A percentile compares a stretch with the other conserved stretches of the same genome.
phyloP scores from a whole-genome alignment of 2,797 vertebrate genomes.

The Tragopan temminckii region DNA sequence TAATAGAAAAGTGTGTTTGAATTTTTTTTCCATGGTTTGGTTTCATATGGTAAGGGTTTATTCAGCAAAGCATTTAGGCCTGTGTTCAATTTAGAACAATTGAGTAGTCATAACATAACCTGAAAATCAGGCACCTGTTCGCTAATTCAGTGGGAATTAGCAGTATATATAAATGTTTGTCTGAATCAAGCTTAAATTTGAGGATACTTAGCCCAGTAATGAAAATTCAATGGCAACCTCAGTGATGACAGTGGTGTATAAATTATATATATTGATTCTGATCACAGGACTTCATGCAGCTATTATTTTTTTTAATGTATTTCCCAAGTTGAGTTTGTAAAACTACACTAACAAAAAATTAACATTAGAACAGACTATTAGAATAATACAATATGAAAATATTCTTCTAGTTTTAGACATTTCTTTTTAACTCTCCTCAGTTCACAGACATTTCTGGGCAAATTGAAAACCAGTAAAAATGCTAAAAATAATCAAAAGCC shows the following conservation, averaged over 20 bases:
- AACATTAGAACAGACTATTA: neutral
- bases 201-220: neutral
- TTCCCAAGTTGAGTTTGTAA: neutral
- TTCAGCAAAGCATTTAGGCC: constrained; percentile 38
- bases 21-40: constrained; percentile 30
- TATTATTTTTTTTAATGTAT: neutral
- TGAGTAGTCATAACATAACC: neutral
- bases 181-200: constrained; percentile 12
- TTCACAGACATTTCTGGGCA: neutral
- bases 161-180: neutral
- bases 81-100: constrained; percentile 11
- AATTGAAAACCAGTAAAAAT: neutral
- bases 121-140: constrained; percentile 29
- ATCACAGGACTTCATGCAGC: neutral
- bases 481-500: neutral
- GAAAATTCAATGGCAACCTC: neutral
- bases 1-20: constrained; percentile 13
- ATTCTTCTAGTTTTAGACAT: neutral
- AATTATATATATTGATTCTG: neutral
- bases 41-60: constrained; percentile 29
- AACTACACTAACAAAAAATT: neutral
- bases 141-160: neutral
- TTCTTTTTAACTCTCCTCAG: neutral
- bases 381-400: neutral
- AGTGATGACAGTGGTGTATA: neutral